Conservation (phyloP, 1,140 invertebrate species). For the Nasonia longicornis region DNA sequence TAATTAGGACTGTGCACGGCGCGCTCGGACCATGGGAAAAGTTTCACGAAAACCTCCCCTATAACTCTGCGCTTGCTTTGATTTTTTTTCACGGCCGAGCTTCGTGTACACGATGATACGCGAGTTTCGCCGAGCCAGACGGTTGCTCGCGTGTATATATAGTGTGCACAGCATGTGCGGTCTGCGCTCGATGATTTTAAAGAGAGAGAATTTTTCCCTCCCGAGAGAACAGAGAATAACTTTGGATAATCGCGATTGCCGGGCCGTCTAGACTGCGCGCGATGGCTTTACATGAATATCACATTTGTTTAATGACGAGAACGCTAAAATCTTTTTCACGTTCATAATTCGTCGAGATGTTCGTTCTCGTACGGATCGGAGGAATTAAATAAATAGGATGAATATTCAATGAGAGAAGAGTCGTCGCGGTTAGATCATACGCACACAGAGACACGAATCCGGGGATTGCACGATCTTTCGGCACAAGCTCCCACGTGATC, state of each 20-base stretch:
- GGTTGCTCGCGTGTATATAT: too few species aligned
- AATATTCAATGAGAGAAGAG: background rate
- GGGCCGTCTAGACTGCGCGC: background rate
- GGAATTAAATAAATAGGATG: background rate
- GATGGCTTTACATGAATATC: background rate
- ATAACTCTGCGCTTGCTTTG: background rate
- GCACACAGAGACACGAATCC: background rate
- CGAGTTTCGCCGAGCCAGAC: background rate
- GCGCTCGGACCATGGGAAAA: constrained; percentile 63
- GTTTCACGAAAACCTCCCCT: constrained; percentile 14
- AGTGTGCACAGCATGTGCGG: too few species aligned
- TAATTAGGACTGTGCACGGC: constrained; percentile 62
- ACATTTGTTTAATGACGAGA: background rate
- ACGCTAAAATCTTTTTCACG: background rate
- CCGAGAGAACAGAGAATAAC: too few species aligned
- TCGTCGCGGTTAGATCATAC: background rate
- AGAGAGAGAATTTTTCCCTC: too few species aligned
- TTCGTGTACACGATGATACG: background rate
- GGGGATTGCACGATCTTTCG: background rate
- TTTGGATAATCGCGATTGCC: background rate
- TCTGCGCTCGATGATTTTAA: too few species aligned
- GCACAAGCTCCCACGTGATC: too few species aligned
- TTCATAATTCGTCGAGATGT: background rate
- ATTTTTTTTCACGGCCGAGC: background rate
- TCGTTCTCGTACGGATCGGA: background rate